These are phyloP conservation scores for Drosophila seguyi DNA, from an alignment of 1,140 invertebrate species.

Conservation along the genomic window DNA sequence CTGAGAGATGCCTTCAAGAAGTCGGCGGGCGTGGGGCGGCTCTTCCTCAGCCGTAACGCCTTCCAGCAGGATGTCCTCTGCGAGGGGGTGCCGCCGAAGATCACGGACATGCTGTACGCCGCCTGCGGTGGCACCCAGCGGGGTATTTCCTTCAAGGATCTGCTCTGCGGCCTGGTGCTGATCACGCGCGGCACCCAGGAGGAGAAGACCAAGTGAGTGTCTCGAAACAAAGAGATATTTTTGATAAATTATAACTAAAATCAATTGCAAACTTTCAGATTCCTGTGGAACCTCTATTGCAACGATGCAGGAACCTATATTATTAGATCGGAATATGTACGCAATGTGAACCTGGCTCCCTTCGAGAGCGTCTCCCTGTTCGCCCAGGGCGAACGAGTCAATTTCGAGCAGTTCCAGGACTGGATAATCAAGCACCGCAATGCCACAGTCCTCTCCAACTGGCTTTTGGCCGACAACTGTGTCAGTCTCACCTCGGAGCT, in stretches of 20 bases:
- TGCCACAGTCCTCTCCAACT: constrained; percentile 92
- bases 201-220: constrained; percentile 95
- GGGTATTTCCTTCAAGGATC: constrained; percentile 93
- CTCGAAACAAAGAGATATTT: too few relatives aligned
- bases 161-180: constrained; percentile 93
- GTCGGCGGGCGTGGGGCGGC: constrained; percentile 89
- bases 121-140: constrained; percentile 92
- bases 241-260: neutral
- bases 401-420: constrained; percentile 90
- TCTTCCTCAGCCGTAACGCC: constrained; percentile 89
- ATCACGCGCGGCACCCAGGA: constrained; percentile 93
- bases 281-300: constrained; percentile 94
- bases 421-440: constrained; percentile 91
- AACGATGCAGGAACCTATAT: constrained; percentile 92
- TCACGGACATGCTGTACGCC: constrained; percentile 92
- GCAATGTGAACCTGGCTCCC: constrained; percentile 87
- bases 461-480: constrained; percentile 90
- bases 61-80: constrained; percentile 94
- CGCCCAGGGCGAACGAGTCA: constrained; percentile 77
- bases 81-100: constrained; percentile 91
- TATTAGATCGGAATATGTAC: constrained; percentile 90
- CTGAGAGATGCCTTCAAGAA: constrained; percentile 94
- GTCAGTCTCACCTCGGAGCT: constrained; percentile 91
- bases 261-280: constrained; percentile 85
- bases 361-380: constrained; percentile 77